These are phyloP conservation scores for Sinocyclocheilus maitianheensis DNA, from an alignment of 2,113 vertebrate species.

Conservation along the genomic window DNA sequence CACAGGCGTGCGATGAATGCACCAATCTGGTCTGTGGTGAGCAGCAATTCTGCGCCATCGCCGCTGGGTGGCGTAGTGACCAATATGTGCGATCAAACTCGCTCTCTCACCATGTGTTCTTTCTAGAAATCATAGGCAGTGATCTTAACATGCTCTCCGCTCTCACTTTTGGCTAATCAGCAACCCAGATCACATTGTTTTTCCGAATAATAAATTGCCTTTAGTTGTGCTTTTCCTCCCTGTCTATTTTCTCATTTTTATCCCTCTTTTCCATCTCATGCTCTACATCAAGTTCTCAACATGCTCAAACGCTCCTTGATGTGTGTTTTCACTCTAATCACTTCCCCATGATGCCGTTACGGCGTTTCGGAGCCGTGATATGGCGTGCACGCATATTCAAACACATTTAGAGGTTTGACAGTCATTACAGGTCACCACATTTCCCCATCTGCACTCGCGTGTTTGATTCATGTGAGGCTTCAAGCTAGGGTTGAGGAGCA, in stretches of 20 bases:
- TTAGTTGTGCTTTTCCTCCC: conserved; percentile 26
- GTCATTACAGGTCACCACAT: conserved; percentile 38
- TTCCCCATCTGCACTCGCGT: not conserved
- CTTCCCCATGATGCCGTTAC: conserved; percentile 48
- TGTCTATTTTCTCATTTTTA: not conserved
- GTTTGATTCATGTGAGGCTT: not conserved
- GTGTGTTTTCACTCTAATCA: conserved; percentile 52
- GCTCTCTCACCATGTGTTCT: not conserved
- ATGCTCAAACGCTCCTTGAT: conserved; percentile 20
- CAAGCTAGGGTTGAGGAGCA: not conserved
- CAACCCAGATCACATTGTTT: conserved; percentile 52
- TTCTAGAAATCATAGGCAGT: not conserved
- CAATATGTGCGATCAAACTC: not conserved
- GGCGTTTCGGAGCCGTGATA: conserved; percentile 43
- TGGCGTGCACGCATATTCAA: conserved; percentile 32
- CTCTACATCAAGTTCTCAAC: not conserved
- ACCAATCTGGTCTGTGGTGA: not conserved
- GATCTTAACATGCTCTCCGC: not conserved
- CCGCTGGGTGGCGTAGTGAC: not conserved
- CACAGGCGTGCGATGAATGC: not conserved
- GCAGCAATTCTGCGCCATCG: not conserved
- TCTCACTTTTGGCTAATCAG: conserved; percentile 42
- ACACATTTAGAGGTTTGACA: conserved; percentile 8
- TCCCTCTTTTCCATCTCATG: not conserved
- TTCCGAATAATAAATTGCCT: conserved; percentile 53